Evolutionary conservation across 2,888 invertebrate genomes (phyloP).

Genomic region (Aphrophora alni): DNA sequence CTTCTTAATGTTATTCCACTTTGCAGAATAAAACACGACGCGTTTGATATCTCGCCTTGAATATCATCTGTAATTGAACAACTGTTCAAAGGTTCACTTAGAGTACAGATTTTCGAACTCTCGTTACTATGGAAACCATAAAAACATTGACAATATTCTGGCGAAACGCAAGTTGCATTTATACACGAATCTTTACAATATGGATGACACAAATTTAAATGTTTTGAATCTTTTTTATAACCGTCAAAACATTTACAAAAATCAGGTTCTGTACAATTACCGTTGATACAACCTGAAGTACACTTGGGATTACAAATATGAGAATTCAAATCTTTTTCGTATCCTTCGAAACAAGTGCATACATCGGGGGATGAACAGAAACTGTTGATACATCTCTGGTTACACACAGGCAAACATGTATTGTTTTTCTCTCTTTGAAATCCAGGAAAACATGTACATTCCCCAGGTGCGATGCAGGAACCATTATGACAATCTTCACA

Average conservation of each 20-base stretch:
- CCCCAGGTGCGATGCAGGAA: slow-evolving; percentile 19
- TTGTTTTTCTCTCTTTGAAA: not conserved
- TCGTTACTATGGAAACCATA: too few species aligned
- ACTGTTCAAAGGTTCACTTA: too few species aligned
- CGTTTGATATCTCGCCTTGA: too few species aligned
- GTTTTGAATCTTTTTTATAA: slow-evolving; percentile 12
- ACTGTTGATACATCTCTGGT: not conserved
- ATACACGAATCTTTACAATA: too few species aligned
- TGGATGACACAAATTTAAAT: too few species aligned
- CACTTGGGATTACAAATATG: slow-evolving; percentile 23
- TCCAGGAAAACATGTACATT: slow-evolving; percentile 14
- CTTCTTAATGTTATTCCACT: too few species aligned
- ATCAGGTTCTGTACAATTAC: slow-evolving; percentile 24
- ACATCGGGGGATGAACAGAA: slow-evolving; percentile 18
- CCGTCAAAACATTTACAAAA: slow-evolving; percentile 19
- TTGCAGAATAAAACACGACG: too few species aligned
- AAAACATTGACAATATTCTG: too few species aligned
- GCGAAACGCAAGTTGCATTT: too few species aligned
- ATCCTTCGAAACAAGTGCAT: slow-evolving; percentile 20
- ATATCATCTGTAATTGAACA: too few species aligned
- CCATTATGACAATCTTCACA: slow-evolving; percentile 13
- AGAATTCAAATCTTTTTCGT: not conserved
- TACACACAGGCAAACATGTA: slow-evolving; percentile 24
- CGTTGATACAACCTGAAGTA: slow-evolving; percentile 11
- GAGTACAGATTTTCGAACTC: too few species aligned